These are phyloP conservation scores for Latrodectus hesperus DNA, from an alignment of 2,888 invertebrate species.

Conservation along the genomic window DNA sequence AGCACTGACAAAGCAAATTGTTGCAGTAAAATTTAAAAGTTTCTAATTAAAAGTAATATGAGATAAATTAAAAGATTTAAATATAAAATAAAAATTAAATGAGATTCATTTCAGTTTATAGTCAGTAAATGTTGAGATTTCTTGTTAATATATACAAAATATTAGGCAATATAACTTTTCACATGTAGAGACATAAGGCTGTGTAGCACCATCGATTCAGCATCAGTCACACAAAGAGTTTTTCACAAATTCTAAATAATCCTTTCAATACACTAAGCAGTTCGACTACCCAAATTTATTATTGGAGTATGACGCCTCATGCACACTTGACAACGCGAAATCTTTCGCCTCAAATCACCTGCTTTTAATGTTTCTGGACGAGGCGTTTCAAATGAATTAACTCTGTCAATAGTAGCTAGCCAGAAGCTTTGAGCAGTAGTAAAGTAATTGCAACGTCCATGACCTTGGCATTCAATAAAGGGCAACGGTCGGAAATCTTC, in stretches of 20 bases:
- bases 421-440: constrained; percentile 95
- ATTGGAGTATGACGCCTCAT: constrained; percentile 62
- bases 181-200: not conserved
- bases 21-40: too few relatives aligned
- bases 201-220: not conserved
- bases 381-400: constrained; percentile 80
- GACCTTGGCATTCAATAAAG: constrained; percentile 96
- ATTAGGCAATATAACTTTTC: not conserved
- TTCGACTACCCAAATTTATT: constrained; percentile 34
- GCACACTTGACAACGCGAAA: constrained; percentile 71
- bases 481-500: constrained; percentile 94
- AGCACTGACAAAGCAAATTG: too few relatives aligned
- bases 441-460: constrained; percentile 96
- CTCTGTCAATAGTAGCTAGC: constrained; percentile 91
- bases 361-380: constrained; percentile 69
- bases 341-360: constrained; percentile 67
- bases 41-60: too few relatives aligned
- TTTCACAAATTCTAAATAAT: not conserved
- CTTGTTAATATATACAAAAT: not conserved
- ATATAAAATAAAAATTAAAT: too few relatives aligned
- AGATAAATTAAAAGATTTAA: too few relatives aligned
- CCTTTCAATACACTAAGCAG: constrained; percentile 7
- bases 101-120: too few relatives aligned
- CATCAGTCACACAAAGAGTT: not conserved
- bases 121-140: not conserved